Percentiles rank a stretch among this genome's conserved stretches.
Evolutionary conservation across 1,140 invertebrate species (phyloP).

Genomic region (Zophobas morio): DNA sequence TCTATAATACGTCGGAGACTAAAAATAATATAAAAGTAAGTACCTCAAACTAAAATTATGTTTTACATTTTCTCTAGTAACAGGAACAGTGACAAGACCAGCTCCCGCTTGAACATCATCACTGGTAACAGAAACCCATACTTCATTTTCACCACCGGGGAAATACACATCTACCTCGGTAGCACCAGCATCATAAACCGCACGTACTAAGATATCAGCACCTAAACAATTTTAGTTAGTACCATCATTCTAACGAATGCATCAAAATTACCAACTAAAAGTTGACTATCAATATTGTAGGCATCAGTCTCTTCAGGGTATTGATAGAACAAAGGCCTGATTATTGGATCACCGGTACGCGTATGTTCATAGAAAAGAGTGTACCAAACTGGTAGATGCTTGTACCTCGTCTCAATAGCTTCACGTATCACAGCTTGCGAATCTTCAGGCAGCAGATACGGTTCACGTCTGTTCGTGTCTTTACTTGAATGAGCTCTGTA

Average conservation of each 20-base stretch:
- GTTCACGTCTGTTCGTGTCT: constrained; percentile 94
- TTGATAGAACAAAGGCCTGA: constrained; percentile 91
- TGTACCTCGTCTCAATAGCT: constrained; percentile 84
- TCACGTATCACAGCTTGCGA: constrained; percentile 71
- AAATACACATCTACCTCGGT: constrained; percentile 88
- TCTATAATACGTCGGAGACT: constrained; percentile 61
- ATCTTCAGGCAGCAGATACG: constrained; percentile 91
- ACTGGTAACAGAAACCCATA: constrained; percentile 93
- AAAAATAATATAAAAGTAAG: background rate
- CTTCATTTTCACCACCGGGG: constrained; percentile 77
- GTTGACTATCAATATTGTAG: constrained; percentile 86
- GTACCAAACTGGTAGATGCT: constrained; percentile 92
- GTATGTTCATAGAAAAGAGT: constrained; percentile 78
- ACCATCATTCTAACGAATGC: too few relatives aligned
- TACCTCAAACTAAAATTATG: background rate
- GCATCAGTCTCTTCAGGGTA: constrained; percentile 87
- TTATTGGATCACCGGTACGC: constrained; percentile 83
- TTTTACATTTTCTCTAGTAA: constrained; percentile 64
- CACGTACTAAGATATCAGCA: constrained; percentile 83
- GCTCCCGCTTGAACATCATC: constrained; percentile 74
- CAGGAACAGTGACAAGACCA: constrained; percentile 74
- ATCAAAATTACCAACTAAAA: constrained; percentile 75
- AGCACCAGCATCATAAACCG: constrained; percentile 85
- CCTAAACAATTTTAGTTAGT: constrained; percentile 60
- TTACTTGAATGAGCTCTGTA: constrained; percentile 77